phyloP scores from a whole-genome alignment of 2,888 invertebrate species.

The Drosophila lacicola region DNA sequence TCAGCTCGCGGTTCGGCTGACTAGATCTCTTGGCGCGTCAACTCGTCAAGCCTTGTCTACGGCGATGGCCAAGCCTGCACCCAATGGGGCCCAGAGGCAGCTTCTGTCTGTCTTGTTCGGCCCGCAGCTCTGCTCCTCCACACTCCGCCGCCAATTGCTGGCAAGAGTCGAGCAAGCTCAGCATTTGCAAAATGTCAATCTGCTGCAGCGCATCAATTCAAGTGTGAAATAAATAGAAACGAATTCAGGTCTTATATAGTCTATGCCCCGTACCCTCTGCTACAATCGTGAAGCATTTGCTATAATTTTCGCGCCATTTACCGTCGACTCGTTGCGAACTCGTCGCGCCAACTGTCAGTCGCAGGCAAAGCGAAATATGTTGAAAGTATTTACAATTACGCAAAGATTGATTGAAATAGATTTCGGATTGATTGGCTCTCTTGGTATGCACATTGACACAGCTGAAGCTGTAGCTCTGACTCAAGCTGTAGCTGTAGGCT shows the following conservation, averaged over 20 bases:
- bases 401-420: constrained; percentile 84
- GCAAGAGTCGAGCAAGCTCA: constrained; percentile 47
- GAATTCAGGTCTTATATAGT: constrained; percentile 71
- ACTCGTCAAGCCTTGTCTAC: constrained; percentile 71
- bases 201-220: constrained; percentile 80
- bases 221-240: constrained; percentile 82
- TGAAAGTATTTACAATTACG: constrained; percentile 84
- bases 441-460: constrained; percentile 74
- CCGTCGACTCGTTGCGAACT: constrained; percentile 46
- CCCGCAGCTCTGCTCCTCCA: not conserved
- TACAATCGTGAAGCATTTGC: constrained; percentile 57
- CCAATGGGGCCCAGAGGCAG: constrained; percentile 47
- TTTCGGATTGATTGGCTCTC: constrained; percentile 82
- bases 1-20: constrained; percentile 30
- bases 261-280: not conserved
- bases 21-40: constrained; percentile 74
- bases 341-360: constrained; percentile 48
- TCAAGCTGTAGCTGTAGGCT: constrained; percentile 9
- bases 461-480: constrained; percentile 37
- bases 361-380: constrained; percentile 75
- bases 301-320: constrained; percentile 82
- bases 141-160: constrained; percentile 42
- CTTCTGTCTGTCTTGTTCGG: constrained; percentile 46
- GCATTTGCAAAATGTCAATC: constrained; percentile 84
- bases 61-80: constrained; percentile 73